A percentile compares a stretch with the other conserved stretches of the same genome.
Evolutionary conservation across 2,797 vertebrate genomes (phyloP).

Genomic region (Macrochelys suwanniensis): DNA sequence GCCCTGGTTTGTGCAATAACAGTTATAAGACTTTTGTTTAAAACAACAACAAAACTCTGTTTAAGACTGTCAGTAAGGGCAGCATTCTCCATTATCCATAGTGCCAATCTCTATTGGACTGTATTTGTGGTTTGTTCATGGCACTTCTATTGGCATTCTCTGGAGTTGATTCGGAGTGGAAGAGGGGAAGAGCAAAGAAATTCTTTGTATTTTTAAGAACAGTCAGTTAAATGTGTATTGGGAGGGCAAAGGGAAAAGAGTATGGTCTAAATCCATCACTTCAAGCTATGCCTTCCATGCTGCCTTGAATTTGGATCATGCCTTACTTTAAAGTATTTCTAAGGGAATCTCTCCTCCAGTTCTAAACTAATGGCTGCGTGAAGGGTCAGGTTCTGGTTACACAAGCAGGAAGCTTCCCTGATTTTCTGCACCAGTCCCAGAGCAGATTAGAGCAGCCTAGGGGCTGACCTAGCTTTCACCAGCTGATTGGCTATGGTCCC

Average conservation of each 20-base stretch:
- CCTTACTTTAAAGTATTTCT: neutral
- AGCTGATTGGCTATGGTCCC: neutral
- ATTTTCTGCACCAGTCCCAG: neutral
- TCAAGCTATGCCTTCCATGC: neutral
- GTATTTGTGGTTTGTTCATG: neutral
- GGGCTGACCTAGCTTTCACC: neutral
- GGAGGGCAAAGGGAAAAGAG: neutral
- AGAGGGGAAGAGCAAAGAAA: neutral
- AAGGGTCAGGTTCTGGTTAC: neutral
- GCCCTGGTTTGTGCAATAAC: neutral
- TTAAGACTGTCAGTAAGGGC: neutral
- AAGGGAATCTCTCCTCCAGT: neutral
- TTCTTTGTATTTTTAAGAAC: neutral
- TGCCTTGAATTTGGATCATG: constrained; percentile 6
- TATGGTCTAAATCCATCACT: neutral
- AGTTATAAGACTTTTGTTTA: constrained; percentile 18
- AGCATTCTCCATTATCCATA: neutral
- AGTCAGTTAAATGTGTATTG: neutral
- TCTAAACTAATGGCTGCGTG: neutral
- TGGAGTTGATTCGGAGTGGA: neutral
- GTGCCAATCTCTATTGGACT: neutral
- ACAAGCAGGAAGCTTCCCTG: neutral
- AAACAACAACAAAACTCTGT: neutral
- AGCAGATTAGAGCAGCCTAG: neutral
- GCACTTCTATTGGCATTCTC: neutral